These are phyloP conservation scores for Sycophila texana DNA, from an alignment of 2,888 invertebrate species.

Conservation along the genomic window DNA sequence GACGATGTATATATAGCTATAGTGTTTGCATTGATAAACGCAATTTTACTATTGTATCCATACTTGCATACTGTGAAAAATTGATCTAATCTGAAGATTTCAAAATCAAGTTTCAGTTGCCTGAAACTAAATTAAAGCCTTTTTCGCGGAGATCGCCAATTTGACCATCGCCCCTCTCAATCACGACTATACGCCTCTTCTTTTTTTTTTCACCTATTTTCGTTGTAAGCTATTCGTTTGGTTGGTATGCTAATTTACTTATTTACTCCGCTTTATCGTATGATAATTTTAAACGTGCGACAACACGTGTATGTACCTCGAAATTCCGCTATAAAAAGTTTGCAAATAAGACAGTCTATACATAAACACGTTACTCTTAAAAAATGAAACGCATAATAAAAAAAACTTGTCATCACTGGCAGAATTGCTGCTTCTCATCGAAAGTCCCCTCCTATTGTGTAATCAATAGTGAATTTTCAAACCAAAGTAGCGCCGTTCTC, in stretches of 20 bases:
- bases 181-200: too few species aligned
- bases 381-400: background rate
- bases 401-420: background rate
- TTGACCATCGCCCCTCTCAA: background rate
- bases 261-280: background rate
- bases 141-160: background rate
- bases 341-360: background rate
- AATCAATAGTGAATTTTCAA: background rate
- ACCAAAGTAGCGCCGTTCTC: too few species aligned
- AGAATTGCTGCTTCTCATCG: background rate
- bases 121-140: background rate
- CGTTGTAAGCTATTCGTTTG: background rate
- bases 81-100: too few species aligned
- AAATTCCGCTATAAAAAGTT: background rate
- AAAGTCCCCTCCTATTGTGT: background rate
- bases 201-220: background rate
- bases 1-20: too few species aligned
- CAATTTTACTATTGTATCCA: too few species aligned
- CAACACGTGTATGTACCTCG: background rate
- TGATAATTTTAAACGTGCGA: background rate
- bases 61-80: too few species aligned
- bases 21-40: too few species aligned
- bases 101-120: background rate
- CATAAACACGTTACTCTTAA: background rate
- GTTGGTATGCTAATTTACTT: background rate